phyloP scores from a whole-genome alignment of 2,888 invertebrate species.

The Himalopsyche japonica region DNA sequence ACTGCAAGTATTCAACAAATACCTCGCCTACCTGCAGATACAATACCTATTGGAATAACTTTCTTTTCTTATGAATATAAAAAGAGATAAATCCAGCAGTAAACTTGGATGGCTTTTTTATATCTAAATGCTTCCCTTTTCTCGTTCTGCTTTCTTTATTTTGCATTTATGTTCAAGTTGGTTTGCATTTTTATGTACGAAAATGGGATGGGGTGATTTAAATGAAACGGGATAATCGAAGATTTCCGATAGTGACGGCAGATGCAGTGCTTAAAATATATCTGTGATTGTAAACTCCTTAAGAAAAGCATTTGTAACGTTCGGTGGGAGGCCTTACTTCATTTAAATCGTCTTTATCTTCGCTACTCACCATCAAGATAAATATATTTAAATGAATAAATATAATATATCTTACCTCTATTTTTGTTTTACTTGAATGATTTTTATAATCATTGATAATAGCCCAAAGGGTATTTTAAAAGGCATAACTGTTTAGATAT shows the following conservation, averaged over 20 bases:
- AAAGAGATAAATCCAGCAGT: conserved; percentile 39
- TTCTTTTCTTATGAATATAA: conserved; percentile 39
- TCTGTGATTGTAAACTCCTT: not conserved
- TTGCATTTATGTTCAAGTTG: conserved; percentile 34
- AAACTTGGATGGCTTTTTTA: conserved; percentile 39
- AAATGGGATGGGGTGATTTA: conserved; percentile 35
- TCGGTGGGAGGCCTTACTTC: too few species aligned
- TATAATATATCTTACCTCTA: too few species aligned
- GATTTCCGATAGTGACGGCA: conserved; percentile 29
- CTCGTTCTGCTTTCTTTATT: conserved; percentile 36
- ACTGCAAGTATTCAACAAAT: conserved; percentile 5
- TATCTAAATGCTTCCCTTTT: conserved; percentile 37
- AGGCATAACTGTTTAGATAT: too few species aligned
- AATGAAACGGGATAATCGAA: conserved; percentile 40
- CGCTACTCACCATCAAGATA: too few species aligned
- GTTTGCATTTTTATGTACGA: conserved; percentile 37
- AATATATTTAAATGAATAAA: too few species aligned
- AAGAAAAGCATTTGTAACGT: too few species aligned
- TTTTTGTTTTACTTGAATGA: too few species aligned
- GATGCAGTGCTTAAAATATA: conserved; percentile 6
- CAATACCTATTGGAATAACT: conserved; percentile 39
- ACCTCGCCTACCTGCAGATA: conserved; percentile 32
- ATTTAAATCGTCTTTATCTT: too few species aligned
- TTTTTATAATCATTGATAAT: too few species aligned
- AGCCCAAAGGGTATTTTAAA: too few species aligned